A percentile compares a stretch with the other conserved stretches of the same genome.
phyloP scores from a whole-genome alignment of 2,888 invertebrate genomes.

The Tethea ocularis region DNA sequence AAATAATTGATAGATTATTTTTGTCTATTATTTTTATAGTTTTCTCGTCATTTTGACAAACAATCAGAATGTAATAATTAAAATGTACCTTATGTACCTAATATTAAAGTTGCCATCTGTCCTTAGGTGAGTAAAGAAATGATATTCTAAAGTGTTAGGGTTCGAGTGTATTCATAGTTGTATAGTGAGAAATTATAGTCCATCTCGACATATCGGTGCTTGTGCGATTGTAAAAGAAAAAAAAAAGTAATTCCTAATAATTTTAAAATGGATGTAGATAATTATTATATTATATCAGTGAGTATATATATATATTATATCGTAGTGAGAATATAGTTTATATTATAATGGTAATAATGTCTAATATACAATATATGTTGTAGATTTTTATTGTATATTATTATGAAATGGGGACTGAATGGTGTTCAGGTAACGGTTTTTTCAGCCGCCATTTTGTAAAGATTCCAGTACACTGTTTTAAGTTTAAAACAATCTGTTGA shows the following conservation, averaged over 20 bases:
- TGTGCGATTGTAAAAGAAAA: slow-evolving; percentile 56
- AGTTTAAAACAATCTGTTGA: not conserved
- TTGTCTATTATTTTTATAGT: not conserved
- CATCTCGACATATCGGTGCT: slow-evolving; percentile 82
- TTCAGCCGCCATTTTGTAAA: not conserved
- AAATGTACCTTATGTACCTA: slow-evolving; percentile 15
- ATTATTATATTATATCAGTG: slow-evolving; percentile 48
- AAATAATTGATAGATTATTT: no score
- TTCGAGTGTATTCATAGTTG: slow-evolving; percentile 41
- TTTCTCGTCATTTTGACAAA: slow-evolving; percentile 34
- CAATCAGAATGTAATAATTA: slow-evolving; percentile 26
- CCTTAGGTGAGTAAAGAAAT: slow-evolving; percentile 66
- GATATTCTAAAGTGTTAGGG: slow-evolving; percentile 70
- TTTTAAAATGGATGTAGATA: slow-evolving; percentile 49
- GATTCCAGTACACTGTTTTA: not conserved
- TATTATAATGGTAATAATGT: slow-evolving; percentile 20
- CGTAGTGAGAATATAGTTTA: slow-evolving; percentile 46
- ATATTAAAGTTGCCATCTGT: slow-evolving; percentile 54
- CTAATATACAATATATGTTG: not conserved
- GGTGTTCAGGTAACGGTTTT: not conserved
- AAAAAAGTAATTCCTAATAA: slow-evolving; percentile 65
- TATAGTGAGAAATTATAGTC: slow-evolving; percentile 62
- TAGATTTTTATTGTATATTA: slow-evolving; percentile 11
- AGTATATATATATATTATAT: slow-evolving; percentile 43
- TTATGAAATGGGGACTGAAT: not conserved